Evolutionary conservation across 2,113 vertebrate species (phyloP).

Genomic region (Pterophyllum scalare): DNA sequence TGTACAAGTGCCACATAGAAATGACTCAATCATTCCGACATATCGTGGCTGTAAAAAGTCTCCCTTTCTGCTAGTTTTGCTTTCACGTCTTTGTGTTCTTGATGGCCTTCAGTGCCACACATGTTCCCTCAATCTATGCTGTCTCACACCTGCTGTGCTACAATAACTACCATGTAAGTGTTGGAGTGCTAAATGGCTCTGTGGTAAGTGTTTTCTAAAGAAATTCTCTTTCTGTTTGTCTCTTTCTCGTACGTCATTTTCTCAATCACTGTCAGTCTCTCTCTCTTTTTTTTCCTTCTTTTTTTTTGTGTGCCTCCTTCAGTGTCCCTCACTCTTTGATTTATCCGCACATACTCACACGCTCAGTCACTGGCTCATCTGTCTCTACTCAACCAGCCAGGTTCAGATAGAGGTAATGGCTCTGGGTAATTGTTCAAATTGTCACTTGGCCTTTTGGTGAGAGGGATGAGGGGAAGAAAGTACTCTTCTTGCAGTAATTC

Average conservation of each 20-base stretch:
- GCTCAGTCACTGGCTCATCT: slow-evolving; percentile 24
- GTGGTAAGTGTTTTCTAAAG: background rate
- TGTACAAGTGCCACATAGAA: background rate
- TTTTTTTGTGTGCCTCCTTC: background rate
- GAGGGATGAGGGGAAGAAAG: slow-evolving; percentile 71
- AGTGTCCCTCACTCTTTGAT: background rate
- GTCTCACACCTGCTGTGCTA: slow-evolving; percentile 15
- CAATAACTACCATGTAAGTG: slow-evolving; percentile 10
- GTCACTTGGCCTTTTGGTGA: slow-evolving; percentile 82
- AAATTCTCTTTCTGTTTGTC: background rate
- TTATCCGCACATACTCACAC: background rate
- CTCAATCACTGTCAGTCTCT: background rate
- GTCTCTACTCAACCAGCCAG: slow-evolving; percentile 52
- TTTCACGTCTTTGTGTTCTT: background rate
- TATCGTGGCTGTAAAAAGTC: background rate
- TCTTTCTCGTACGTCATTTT: background rate
- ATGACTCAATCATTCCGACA: background rate
- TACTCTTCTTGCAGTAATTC: slow-evolving; percentile 68
- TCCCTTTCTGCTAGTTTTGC: background rate
- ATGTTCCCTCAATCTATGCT: background rate
- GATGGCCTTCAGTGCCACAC: background rate
- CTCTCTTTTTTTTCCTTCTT: background rate
- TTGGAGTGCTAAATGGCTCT: slow-evolving; percentile 9
- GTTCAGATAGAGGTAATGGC: slow-evolving; percentile 78
- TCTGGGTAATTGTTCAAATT: slow-evolving; percentile 82